These are phyloP conservation scores for Tenebrio molitor DNA, from an alignment of 1,140 invertebrate species.

Conservation along the genomic window DNA sequence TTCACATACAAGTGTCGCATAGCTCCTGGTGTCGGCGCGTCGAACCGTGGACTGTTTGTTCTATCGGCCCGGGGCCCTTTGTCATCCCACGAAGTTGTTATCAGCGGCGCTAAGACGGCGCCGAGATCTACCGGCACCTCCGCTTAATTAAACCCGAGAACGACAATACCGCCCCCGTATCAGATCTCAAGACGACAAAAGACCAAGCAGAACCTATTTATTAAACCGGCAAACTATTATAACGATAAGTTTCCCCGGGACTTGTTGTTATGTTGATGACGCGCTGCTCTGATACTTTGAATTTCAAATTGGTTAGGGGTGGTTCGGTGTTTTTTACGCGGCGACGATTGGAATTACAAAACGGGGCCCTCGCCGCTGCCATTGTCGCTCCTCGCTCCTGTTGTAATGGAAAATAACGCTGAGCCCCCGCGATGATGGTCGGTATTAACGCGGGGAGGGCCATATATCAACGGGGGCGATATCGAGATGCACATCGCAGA, in stretches of 20 bases:
- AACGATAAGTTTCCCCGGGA: conserved; percentile 35
- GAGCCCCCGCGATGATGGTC: conserved; percentile 46
- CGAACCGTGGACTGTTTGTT: conserved; percentile 55
- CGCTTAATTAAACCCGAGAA: conserved; percentile 57
- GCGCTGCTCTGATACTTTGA: conserved; percentile 52
- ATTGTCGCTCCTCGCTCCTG: conserved; percentile 49
- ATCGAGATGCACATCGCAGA: conserved; percentile 42
- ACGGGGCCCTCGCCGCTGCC: conserved; percentile 44
- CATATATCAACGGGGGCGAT: conserved; percentile 45
- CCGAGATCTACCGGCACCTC: conserved; percentile 55
- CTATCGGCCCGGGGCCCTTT: conserved; percentile 51
- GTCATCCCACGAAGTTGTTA: conserved; percentile 53
- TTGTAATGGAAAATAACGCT: conserved; percentile 59
- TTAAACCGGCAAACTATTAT: conserved; percentile 48
- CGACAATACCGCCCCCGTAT: conserved; percentile 51
- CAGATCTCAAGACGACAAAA: conserved; percentile 46
- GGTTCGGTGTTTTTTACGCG: conserved; percentile 52
- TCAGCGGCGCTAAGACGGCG: conserved; percentile 52
- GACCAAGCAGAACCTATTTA: conserved; percentile 46
- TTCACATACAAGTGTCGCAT: conserved; percentile 34
- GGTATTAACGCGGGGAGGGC: conserved; percentile 45
- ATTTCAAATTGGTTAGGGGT: conserved; percentile 57
- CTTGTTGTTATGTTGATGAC: conserved; percentile 45
- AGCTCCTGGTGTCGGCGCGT: conserved; percentile 40
- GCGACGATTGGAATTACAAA: conserved; percentile 55